Evolutionary conservation across 92 coral and sea anemone species (phyloP), one percentile per base, ranked within the genome.

Genomic region (Parazoanthus swiftii): DNA sequence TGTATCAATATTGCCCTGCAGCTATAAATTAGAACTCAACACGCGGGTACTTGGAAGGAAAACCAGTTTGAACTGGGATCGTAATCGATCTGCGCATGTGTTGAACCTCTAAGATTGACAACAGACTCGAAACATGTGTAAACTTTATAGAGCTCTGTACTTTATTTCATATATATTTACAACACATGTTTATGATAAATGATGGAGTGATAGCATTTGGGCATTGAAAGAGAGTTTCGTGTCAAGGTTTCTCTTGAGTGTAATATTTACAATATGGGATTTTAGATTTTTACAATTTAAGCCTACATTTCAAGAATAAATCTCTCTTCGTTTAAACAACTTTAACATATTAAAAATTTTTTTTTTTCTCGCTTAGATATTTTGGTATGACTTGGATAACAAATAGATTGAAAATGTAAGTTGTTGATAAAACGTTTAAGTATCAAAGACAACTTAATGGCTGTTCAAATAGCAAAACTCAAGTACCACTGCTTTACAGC

Each of bases 101-200:
- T 14, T 44, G 33, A 37, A 21, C 16, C 54, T n/a, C 26, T 1
- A 16, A 18, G 73, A 9, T 18, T 13, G 42, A 81, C 26, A 81
- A 66, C 38, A 63, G 42, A 33, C 20, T 73, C 16, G 48, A 74
- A 36, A 20, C 80, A 82, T 46, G 37, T 84, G 77, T 29, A 46
- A 71, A 71, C 5, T 35, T 48, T 46, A 68, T 18, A 79, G 43
- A 82, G 16, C 25, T 84, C 67, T 84, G n/a, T 43, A 72, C 77
- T 84, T 84, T 84, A 84, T 84, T 84, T 68, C 76, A 20, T 29
- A 84, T 8, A 42, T 70, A 71, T 84, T 71, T 71, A 84, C 87
- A 84, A 71, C n/a, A 68, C 65, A 44, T 83, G 39, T 75, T 36
- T n/a, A 73, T 15, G 18, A 18, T 26, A 72, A 44, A 36, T 67